phyloP scores from a whole-genome alignment of 2,113 vertebrate genomes.

The Himantopus leucocephalus region DNA sequence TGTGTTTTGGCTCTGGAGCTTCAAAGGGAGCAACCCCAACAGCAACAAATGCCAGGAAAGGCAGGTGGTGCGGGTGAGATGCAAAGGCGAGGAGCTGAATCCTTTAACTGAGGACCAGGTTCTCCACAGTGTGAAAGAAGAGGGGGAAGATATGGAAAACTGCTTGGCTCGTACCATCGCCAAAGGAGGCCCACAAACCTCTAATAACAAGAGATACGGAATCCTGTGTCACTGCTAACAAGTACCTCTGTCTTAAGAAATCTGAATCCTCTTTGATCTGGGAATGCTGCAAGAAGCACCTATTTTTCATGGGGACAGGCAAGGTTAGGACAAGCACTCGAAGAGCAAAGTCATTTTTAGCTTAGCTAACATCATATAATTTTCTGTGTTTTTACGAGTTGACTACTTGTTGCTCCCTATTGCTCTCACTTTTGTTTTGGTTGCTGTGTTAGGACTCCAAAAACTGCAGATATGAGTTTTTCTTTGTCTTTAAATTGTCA shows the following conservation, averaged over 20 bases:
- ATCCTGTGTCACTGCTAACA: not conserved
- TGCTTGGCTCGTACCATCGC: not conserved
- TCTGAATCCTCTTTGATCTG: not conserved
- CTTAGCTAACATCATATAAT: not conserved
- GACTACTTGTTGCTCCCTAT: not conserved
- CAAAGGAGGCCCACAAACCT: not conserved
- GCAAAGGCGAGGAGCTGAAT: not conserved
- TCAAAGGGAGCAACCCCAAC: not conserved
- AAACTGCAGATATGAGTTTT: not conserved
- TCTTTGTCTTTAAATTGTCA: not conserved
- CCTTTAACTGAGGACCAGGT: accelerated
- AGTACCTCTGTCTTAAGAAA: not conserved
- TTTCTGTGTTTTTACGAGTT: not conserved
- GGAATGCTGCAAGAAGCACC: not conserved
- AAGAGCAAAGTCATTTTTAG: not conserved
- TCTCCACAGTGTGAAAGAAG: not conserved
- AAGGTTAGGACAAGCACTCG: not conserved
- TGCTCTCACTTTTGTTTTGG: not conserved
- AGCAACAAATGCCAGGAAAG: not conserved
- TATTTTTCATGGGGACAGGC: not conserved
- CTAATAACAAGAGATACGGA: accelerated
- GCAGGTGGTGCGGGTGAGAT: not conserved
- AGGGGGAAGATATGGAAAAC: not conserved
- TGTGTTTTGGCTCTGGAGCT: accelerated
- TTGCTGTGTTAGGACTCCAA: not conserved